A percentile compares a stretch with the other conserved stretches of the same genome.
phyloP scores from a whole-genome alignment of 2,113 vertebrate genomes.

The Taxidea taxus region DNA sequence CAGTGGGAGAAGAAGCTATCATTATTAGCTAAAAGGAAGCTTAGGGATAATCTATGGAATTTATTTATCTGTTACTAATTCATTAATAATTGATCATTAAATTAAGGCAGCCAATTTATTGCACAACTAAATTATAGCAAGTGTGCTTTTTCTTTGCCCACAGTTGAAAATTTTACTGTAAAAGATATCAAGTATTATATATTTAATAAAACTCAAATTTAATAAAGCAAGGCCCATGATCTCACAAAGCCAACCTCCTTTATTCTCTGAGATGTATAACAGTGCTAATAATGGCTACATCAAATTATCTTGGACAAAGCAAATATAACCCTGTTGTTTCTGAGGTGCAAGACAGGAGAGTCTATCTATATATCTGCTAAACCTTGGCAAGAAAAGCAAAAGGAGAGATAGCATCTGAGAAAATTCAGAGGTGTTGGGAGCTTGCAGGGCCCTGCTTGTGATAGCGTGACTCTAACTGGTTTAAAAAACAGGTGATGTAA shows the following conservation, averaged over 20 bases:
- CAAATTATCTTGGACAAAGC: background rate
- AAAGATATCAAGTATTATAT: background rate
- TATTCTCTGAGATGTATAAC: background rate
- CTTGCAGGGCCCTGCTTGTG: background rate
- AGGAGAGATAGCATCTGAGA: background rate
- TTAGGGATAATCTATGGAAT: background rate
- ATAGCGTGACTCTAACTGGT: background rate
- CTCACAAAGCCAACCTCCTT: background rate
- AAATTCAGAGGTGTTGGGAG: background rate
- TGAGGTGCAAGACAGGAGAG: constrained; percentile 37
- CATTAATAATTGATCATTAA: constrained; percentile 57
- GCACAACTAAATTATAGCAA: background rate
- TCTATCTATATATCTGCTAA: constrained; percentile 44
- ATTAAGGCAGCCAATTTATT: constrained; percentile 13
- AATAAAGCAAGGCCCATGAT: background rate
- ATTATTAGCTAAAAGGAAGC: constrained; percentile 27
- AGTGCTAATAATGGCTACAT: background rate
- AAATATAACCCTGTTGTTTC: constrained; percentile 29
- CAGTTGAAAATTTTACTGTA: background rate
- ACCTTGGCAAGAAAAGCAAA: background rate
- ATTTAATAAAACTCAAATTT: background rate
- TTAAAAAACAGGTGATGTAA: background rate
- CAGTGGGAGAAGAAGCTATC: background rate
- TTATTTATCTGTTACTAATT: constrained; percentile 43
- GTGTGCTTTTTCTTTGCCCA: background rate